Conservation (phyloP, 2,113 vertebrate species). For the Neoarius graeffei region DNA sequence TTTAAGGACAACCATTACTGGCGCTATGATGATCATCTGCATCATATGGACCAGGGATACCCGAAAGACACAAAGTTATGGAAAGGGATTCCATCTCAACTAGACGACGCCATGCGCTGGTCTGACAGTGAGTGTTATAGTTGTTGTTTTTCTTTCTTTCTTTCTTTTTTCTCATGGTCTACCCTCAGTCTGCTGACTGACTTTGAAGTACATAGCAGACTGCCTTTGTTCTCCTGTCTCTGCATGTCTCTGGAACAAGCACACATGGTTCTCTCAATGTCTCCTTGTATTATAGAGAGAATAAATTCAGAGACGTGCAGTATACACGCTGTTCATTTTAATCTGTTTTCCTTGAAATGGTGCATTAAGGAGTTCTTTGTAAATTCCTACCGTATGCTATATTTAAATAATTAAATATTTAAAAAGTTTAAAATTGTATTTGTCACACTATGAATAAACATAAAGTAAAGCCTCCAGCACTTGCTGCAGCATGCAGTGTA, state of each 20-base stretch:
- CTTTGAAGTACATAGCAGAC: neutral
- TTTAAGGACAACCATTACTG: conserved; percentile 92
- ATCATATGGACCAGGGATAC: conserved; percentile 87
- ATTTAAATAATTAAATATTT: neutral
- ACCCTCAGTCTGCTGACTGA: neutral
- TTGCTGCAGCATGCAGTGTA: neutral
- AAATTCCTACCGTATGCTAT: neutral
- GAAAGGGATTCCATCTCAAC: conserved; percentile 84
- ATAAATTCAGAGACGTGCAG: neutral
- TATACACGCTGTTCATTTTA: neutral
- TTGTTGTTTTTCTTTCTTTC: no score
- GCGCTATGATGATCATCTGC: conserved; percentile 86
- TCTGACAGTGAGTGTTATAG: conserved; percentile 83
- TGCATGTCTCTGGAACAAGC: neutral
- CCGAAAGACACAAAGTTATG: conserved; percentile 83
- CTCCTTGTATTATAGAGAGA: conserved; percentile 7
- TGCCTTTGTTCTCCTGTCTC: conserved; percentile 3
- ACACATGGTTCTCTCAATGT: neutral
- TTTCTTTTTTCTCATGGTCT: neutral
- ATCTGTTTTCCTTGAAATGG: neutral
- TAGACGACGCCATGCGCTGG: conserved; percentile 95
- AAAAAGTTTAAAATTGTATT: neutral
- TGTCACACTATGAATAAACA: neutral
- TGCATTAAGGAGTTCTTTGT: neutral
- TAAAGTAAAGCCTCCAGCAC: neutral